phyloP scores from a whole-genome alignment of 2,113 vertebrate genomes.

The Scalopus aquaticus region DNA sequence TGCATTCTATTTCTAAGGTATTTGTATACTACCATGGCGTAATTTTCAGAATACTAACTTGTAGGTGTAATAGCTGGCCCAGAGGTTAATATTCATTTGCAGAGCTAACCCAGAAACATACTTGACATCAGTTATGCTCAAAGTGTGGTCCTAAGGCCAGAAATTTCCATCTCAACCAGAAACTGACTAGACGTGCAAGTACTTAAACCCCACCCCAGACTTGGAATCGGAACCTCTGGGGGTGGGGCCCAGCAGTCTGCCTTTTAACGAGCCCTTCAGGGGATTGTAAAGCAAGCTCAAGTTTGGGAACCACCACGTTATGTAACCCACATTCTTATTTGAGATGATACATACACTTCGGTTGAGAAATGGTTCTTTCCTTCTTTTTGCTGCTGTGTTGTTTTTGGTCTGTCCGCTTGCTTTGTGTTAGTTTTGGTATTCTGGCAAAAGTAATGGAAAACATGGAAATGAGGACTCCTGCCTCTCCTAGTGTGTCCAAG shows the following conservation, averaged over 20 bases:
- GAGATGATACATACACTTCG: neutral
- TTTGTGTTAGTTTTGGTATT: slow-evolving; percentile 19
- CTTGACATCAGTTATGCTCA: neutral
- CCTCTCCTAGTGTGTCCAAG: neutral
- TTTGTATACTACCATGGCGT: neutral
- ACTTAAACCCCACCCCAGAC: neutral
- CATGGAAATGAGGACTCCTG: neutral
- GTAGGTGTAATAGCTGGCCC: neutral
- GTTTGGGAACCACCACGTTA: neutral
- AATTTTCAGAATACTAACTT: neutral
- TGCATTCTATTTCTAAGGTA: slow-evolving; percentile 42
- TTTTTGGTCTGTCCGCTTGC: neutral
- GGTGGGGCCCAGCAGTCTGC: neutral
- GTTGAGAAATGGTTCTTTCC: neutral
- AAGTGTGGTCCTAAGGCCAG: neutral
- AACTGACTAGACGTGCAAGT: neutral
- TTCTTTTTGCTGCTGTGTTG: neutral
- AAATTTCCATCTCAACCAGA: neutral
- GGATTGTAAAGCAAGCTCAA: neutral
- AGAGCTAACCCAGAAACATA: slow-evolving; percentile 8
- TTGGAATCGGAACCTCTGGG: neutral
- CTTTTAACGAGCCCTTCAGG: neutral
- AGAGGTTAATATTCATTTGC: neutral
- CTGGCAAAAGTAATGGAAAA: neutral
- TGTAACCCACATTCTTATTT: neutral